A percentile compares a stretch with the other conserved stretches of the same genome.
phyloP scores from a whole-genome alignment of 1,140 invertebrate species.

The Drosophila simulans region DNA sequence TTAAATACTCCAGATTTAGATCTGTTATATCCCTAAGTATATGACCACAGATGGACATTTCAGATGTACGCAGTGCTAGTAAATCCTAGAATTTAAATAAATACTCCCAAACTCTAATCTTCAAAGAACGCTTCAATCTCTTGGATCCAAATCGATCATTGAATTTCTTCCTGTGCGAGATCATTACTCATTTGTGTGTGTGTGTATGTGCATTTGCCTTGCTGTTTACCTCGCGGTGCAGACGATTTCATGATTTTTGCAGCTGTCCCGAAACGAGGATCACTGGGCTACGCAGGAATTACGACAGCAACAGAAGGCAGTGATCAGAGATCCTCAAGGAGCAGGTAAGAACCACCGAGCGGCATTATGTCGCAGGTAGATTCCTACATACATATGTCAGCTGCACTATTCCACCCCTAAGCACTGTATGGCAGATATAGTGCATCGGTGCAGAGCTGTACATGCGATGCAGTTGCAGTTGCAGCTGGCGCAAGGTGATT shows the following conservation, averaged over 20 bases:
- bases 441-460: slow-evolving; percentile 66
- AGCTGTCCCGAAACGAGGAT: slow-evolving; percentile 71
- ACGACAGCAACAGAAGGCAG: slow-evolving; percentile 53
- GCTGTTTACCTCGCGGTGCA: slow-evolving; percentile 51
- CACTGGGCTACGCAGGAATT: slow-evolving; percentile 76
- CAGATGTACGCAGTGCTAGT: too few relatives aligned
- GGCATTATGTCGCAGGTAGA: slow-evolving; percentile 71
- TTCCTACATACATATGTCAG: slow-evolving; percentile 46
- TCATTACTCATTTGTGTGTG: slow-evolving; percentile 30
- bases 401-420: slow-evolving; percentile 72
- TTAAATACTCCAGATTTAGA: too few relatives aligned
- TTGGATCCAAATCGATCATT: slow-evolving; percentile 16
- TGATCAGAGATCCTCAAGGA: slow-evolving; percentile 47
- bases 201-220: slow-evolving; percentile 1
- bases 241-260: slow-evolving; percentile 76
- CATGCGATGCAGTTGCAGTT: slow-evolving; percentile 58
- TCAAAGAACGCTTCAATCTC: not conserved
- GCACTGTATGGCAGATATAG: slow-evolving; percentile 23
- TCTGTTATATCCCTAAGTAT: too few relatives aligned
- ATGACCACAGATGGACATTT: too few relatives aligned
- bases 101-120: too few relatives aligned
- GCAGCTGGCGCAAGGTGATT: slow-evolving; percentile 82
- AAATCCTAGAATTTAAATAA: not conserved
- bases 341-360: slow-evolving; percentile 56
- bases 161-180: slow-evolving; percentile 34